Conservation (phyloP, 1,140 invertebrate genomes). For the Aphelenchoides fujianensis region DNA sequence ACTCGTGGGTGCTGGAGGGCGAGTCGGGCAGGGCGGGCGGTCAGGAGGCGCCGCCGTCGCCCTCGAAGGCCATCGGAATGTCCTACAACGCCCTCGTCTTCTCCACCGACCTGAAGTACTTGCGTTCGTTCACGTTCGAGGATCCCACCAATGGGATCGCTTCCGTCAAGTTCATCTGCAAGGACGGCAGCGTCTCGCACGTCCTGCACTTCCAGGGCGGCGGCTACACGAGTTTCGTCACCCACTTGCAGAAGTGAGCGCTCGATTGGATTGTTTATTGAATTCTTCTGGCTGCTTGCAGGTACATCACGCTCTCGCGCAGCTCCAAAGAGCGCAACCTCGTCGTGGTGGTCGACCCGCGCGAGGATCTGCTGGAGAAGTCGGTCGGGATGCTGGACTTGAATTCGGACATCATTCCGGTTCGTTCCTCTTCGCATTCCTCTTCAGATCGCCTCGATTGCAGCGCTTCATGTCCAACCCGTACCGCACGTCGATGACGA, state of each 20-base stretch:
- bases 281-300: background rate
- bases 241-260: conserved; percentile 38
- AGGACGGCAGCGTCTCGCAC: conserved; percentile 43
- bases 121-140: conserved; percentile 44
- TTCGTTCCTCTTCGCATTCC: conserved; percentile 23
- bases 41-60: too few relatives aligned
- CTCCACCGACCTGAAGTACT: conserved; percentile 41
- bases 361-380: conserved; percentile 48
- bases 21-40: too few relatives aligned
- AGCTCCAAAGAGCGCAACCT: conserved; percentile 42
- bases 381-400: conserved; percentile 50
- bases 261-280: background rate
- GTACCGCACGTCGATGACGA: conserved; percentile 45
- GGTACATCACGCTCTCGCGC: conserved; percentile 7
- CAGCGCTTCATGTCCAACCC: conserved; percentile 48
- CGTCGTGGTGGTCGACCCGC: conserved; percentile 41
- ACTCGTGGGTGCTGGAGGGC: conserved; percentile 52
- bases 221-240: conserved; percentile 44
- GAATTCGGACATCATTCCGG: conserved; percentile 45
- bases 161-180: conserved; percentile 49
- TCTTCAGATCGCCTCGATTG: conserved; percentile 12
- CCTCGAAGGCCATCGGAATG: conserved; percentile 19
- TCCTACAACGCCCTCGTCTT: conserved; percentile 27
- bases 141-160: conserved; percentile 34
- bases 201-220: conserved; percentile 43